phyloP scores from a whole-genome alignment of 2,797 vertebrate genomes.

The Enteromius paludinosus region DNA sequence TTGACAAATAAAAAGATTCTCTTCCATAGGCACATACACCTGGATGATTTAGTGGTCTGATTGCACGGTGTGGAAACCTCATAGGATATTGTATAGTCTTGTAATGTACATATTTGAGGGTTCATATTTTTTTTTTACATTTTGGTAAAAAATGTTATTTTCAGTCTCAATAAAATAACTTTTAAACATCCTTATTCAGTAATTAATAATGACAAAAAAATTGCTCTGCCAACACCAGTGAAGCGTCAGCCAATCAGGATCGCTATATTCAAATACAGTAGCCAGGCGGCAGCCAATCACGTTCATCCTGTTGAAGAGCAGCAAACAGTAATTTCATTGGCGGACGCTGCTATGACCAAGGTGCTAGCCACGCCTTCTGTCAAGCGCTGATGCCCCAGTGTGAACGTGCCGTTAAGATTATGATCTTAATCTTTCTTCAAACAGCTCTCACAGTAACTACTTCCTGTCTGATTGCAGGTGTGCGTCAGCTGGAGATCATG shows the following conservation, averaged over 20 bases:
- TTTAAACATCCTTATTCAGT: not conserved
- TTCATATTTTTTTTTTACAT: not conserved
- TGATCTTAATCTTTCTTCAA: not conserved
- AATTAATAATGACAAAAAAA: no score
- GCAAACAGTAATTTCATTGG: no score
- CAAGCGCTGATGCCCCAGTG: no score
- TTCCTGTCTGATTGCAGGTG: constrained; percentile 76
- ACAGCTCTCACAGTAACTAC: not conserved
- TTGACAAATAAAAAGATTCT: not conserved
- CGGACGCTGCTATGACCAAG: no score
- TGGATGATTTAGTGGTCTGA: not conserved
- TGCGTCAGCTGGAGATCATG: constrained; percentile 96
- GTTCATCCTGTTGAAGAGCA: no score
- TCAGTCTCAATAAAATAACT: not conserved
- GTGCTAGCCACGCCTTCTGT: no score
- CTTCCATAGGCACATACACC: not conserved
- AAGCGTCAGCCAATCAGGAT: no score
- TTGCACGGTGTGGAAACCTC: not conserved
- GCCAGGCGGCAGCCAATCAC: no score
- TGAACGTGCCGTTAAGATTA: no score
- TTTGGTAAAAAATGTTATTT: not conserved
- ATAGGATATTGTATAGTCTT: not conserved
- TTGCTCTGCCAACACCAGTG: no score
- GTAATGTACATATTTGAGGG: not conserved
- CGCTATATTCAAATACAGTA: no score